phyloP scores from a whole-genome alignment of 2,113 vertebrate genomes.

The mouse (Mus musculus) region GRCm39 chr17:3438501-3439000 shows the following conservation, averaged over 20 bases:
- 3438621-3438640: neutral
- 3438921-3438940: conserved; percentile 44
- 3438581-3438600: neutral
- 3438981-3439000: neutral
- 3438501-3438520: too few species aligned
- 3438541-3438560: neutral
- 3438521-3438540: neutral
- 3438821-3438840: neutral
- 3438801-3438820: too few species aligned
- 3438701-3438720: neutral
- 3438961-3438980: conserved; percentile 42
- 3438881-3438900: neutral
- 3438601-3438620: neutral
- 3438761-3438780: neutral
- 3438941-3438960: neutral
- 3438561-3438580: too few species aligned
- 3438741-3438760: neutral
- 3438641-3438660: neutral
- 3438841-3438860: neutral
- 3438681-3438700: neutral
- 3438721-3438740: neutral
- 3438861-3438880: neutral
- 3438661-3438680: neutral
- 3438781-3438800: neutral
- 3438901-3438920: conserved; percentile 27